A percentile compares a stretch with the other conserved stretches of the same genome.
Evolutionary conservation across 2,113 vertebrate genomes (phyloP).

Genomic region (Atrichornis clamosus): DNA sequence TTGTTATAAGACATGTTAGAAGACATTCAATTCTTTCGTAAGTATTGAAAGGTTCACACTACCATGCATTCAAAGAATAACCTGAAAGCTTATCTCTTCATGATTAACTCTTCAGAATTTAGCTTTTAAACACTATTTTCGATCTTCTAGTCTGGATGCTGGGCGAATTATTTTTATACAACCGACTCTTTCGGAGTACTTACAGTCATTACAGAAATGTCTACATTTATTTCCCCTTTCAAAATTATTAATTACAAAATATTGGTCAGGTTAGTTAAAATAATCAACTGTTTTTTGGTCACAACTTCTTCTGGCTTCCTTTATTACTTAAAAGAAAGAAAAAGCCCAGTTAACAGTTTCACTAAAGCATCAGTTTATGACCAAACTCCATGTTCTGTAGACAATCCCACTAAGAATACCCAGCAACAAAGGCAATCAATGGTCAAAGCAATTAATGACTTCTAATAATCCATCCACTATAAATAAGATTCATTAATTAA

Average conservation of each 20-base stretch:
- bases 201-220: conserved; percentile 55
- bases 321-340: not conserved
- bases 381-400: not conserved
- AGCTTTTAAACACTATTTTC: conserved; percentile 25
- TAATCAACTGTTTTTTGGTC: not conserved
- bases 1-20: not conserved
- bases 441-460: not conserved
- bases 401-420: not conserved
- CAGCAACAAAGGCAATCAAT: not conserved
- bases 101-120: not conserved
- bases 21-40: not conserved
- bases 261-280: conserved; percentile 25
- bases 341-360: not conserved
- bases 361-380: not conserved
- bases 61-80: not conserved
- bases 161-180: conserved; percentile 36
- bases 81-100: not conserved
- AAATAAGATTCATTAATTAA: not conserved
- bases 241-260: conserved; percentile 50
- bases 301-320: not conserved
- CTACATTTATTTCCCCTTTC: conserved; percentile 61
- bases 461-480: not conserved
- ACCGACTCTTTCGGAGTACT: conserved; percentile 43
- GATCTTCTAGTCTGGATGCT: not conserved
- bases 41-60: not conserved